Conservation (phyloP, 2,797 vertebrate genomes). For the Oreortyx pictus region DNA sequence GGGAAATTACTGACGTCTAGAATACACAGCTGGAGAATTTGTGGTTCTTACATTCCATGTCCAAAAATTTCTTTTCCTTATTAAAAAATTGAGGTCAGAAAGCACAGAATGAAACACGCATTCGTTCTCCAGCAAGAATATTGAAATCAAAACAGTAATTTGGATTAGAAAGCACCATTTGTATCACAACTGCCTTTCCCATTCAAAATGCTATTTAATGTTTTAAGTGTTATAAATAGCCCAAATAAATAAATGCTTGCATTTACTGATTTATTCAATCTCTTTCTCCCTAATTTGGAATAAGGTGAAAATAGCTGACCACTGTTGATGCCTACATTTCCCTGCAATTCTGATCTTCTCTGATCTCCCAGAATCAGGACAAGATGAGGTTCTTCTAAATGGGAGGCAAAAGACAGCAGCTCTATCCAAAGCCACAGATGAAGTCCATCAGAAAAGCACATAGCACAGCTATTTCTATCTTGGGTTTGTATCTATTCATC, state of each 20-base stretch:
- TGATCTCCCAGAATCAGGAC: background rate
- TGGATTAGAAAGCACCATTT: background rate
- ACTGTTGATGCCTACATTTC: background rate
- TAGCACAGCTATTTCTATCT: background rate
- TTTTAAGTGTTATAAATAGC: background rate
- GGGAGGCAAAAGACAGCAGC: background rate
- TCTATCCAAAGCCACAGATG: background rate
- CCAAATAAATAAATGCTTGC: background rate
- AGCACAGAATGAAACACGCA: background rate
- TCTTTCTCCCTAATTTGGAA: background rate
- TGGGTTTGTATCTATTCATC: background rate
- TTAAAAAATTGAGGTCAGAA: conserved; percentile 26
- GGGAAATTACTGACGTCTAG: background rate
- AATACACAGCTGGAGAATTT: background rate
- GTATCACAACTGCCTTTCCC: background rate
- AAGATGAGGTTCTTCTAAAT: background rate
- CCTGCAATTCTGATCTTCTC: background rate
- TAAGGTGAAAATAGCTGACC: background rate
- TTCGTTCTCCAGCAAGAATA: background rate
- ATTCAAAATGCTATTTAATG: background rate
- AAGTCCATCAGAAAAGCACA: background rate
- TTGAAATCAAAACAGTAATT: background rate
- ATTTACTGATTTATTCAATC: background rate
- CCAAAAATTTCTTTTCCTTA: background rate
- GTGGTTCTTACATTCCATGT: background rate